Evolutionary conservation across 1,140 invertebrate genomes (phyloP).

Genomic region (Listronotus bonariensis): DNA sequence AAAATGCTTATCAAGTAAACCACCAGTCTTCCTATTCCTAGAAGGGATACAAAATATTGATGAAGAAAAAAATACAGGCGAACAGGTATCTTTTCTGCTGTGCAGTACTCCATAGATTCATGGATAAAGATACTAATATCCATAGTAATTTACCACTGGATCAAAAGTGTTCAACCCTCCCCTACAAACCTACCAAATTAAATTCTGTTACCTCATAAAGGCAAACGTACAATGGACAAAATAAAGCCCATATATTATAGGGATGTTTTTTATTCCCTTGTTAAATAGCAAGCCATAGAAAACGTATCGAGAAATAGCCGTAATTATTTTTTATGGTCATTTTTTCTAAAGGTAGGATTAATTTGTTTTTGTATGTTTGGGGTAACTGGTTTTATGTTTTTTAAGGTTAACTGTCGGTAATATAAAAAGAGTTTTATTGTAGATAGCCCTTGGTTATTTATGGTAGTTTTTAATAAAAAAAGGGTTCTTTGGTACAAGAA

Average conservation of each 20-base stretch:
- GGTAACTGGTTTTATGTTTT: constrained; percentile 19
- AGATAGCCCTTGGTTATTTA: constrained; percentile 8
- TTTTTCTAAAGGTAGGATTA: constrained; percentile 10
- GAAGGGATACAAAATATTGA: too few species aligned
- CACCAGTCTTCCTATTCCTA: too few species aligned
- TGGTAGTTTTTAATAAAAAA: not conserved
- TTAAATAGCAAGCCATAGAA: constrained; percentile 7
- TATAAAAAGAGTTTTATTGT: constrained; percentile 12
- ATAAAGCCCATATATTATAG: constrained; percentile 24
- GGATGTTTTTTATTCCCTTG: constrained; percentile 20
- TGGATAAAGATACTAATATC: too few species aligned
- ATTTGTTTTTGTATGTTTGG: constrained; percentile 17
- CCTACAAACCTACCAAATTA: constrained; percentile 7
- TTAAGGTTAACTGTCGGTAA: constrained; percentile 18
- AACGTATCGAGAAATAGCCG: constrained; percentile 8
- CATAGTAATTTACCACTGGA: too few species aligned
- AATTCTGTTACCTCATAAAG: constrained; percentile 16
- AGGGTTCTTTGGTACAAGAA: not conserved
- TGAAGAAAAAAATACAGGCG: too few species aligned
- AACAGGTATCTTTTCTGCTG: too few species aligned
- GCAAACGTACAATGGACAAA: constrained; percentile 23
- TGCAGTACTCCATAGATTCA: too few species aligned
- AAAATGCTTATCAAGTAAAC: too few species aligned
- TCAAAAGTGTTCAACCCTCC: not conserved
- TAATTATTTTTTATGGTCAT: constrained; percentile 25